Conservation (phyloP, 2,888 invertebrate species). For the Cantharis rustica region DNA sequence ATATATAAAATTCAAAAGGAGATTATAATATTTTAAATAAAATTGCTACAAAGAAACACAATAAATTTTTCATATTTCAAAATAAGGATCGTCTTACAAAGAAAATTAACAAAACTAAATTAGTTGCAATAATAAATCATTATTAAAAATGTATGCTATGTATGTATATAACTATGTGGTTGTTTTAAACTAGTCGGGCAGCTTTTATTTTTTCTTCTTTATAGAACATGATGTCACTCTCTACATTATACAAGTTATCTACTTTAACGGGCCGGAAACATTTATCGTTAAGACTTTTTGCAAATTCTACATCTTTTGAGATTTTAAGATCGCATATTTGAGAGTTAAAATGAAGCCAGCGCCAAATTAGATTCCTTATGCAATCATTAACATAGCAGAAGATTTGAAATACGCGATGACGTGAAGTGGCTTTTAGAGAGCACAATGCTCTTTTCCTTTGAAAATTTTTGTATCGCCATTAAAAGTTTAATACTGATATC, state of each 20-base stretch:
- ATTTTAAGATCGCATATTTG: constrained; percentile 11
- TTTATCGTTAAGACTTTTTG: constrained; percentile 34
- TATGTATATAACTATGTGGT: constrained; percentile 14
- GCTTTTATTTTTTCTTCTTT: constrained; percentile 28
- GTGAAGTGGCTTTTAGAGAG: not conserved
- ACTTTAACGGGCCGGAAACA: constrained; percentile 39
- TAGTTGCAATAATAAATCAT: constrained; percentile 20
- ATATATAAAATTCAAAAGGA: not conserved
- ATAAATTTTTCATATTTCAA: not conserved
- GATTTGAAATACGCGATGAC: not conserved
- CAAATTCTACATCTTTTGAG: constrained; percentile 28
- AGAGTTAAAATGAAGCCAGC: constrained; percentile 24
- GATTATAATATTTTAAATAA: not conserved
- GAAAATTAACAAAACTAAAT: constrained; percentile 2
- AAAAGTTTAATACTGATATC: not conserved
- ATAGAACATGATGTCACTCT: constrained; percentile 37
- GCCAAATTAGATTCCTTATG: constrained; percentile 26
- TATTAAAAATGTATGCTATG: constrained; percentile 30
- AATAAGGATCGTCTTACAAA: not conserved
- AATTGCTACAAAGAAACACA: not conserved
- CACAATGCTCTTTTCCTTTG: not conserved
- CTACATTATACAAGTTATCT: constrained; percentile 27
- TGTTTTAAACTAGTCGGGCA: constrained; percentile 32
- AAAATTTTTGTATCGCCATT: not conserved
- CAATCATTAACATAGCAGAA: not conserved